A percentile compares a stretch with the other conserved stretches of the same genome.
These are phyloP conservation scores for Acanthosepion lycidas DNA, from an alignment of 2,888 invertebrate species.

Conservation along the genomic window DNA sequence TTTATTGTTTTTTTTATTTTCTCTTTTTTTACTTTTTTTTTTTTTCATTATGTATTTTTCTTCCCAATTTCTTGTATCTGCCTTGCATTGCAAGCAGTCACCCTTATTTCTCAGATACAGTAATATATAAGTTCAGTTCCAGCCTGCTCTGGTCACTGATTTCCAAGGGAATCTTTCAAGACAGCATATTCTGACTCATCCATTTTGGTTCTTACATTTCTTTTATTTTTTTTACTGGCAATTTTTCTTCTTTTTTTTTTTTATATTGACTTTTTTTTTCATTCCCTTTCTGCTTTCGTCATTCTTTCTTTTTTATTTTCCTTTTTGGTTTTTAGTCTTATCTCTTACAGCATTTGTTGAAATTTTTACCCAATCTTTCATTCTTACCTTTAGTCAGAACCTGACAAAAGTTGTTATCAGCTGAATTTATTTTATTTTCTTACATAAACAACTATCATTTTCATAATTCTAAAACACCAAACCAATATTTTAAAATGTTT, in stretches of 20 bases:
- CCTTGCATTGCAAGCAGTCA: neutral
- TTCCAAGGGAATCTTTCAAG: slow-evolving; percentile 9
- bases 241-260: no score
- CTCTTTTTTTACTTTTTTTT: no score
- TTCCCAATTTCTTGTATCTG: neutral
- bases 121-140: slow-evolving; percentile 10
- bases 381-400: neutral
- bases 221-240: no score
- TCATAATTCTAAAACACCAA: no score
- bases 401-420: neutral
- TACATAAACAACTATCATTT: no score
- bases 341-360: neutral
- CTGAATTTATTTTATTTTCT: no score
- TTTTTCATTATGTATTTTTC: neutral
- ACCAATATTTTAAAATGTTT: no score
- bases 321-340: neutral
- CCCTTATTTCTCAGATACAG: neutral
- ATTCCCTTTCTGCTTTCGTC: neutral
- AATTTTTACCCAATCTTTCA: neutral
- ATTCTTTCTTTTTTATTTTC: neutral
- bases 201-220: neutral
- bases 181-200: neutral
- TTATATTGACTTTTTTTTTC: neutral
- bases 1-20: neutral
- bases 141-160: neutral